These are phyloP conservation scores for Ernsta delagoae DNA, from an alignment of 2,888 invertebrate genomes.

Conservation along the genomic window DNA sequence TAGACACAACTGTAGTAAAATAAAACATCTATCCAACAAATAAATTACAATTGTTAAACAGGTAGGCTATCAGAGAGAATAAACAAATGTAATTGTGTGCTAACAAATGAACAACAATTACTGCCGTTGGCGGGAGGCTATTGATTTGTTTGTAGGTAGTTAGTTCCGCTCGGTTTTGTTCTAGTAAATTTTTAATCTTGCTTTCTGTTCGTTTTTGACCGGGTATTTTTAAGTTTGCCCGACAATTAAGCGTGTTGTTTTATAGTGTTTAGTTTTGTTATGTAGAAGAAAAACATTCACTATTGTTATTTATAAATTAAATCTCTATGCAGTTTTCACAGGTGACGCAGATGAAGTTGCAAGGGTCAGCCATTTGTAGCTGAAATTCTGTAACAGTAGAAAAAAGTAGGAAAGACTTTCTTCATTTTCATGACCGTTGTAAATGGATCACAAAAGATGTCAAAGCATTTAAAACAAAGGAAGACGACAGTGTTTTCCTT, in stretches of 20 bases:
- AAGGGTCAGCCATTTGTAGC: no score
- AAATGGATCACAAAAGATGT: conserved; percentile 19
- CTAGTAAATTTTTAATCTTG: neutral
- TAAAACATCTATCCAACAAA: neutral
- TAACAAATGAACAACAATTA: conserved; percentile 29
- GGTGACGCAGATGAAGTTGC: no score
- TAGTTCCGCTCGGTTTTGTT: conserved; percentile 4
- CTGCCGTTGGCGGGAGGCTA: conserved; percentile 6
- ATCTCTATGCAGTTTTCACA: no score
- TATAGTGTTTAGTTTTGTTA: no score
- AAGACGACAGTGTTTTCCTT: conserved; percentile 24
- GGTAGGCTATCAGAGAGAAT: neutral
- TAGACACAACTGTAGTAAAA: no score
- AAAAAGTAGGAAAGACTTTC: neutral
- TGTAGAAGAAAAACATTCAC: no score
- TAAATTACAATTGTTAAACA: conserved; percentile 1
- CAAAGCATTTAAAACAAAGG: conserved; percentile 24
- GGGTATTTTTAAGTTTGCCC: neutral
- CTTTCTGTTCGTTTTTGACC: neutral
- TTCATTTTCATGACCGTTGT: conserved; percentile 11
- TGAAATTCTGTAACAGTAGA: no score
- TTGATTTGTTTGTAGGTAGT: neutral
- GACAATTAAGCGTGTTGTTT: neutral
- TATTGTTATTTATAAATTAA: no score
- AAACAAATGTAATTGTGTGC: conserved; percentile 19